phyloP scores from a whole-genome alignment of 2,888 invertebrate species.

The Pediacus dermestoides region DNA sequence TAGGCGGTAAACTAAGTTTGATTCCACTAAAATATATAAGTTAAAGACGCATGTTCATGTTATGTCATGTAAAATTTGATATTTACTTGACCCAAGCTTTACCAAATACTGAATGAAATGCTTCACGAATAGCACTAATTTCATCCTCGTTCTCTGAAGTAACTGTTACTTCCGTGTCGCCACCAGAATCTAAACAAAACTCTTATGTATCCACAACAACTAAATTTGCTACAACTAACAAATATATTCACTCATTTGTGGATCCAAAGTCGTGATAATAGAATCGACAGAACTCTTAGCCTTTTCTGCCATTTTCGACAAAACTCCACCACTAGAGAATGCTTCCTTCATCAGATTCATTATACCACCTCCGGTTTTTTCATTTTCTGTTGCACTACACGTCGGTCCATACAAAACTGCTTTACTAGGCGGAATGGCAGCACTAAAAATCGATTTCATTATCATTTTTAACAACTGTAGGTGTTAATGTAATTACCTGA shows the following conservation, averaged over 20 bases:
- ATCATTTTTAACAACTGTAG: slow-evolving; percentile 3
- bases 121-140: slow-evolving; percentile 72
- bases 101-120: slow-evolving; percentile 75
- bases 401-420: slow-evolving; percentile 35
- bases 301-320: slow-evolving; percentile 69
- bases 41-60: slow-evolving; percentile 1
- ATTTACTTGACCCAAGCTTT: slow-evolving; percentile 73
- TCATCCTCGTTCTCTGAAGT: slow-evolving; percentile 75
- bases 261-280: slow-evolving; percentile 83
- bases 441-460: slow-evolving; percentile 33
- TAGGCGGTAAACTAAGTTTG: slow-evolving; percentile 57
- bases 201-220: background rate
- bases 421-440: slow-evolving; percentile 48
- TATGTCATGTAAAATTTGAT: slow-evolving; percentile 3
- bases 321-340: slow-evolving; percentile 60
- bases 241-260: slow-evolving; percentile 84
- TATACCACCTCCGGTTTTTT: slow-evolving; percentile 50
- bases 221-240: slow-evolving; percentile 55
- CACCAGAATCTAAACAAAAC: slow-evolving; percentile 65
- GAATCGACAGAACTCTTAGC: slow-evolving; percentile 79
- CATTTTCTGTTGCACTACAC: slow-evolving; percentile 12
- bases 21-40: slow-evolving; percentile 56
- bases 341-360: slow-evolving; percentile 70
- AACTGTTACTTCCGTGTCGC: slow-evolving; percentile 70
- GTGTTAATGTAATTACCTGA: slow-evolving; percentile 36